A percentile compares a stretch with the other conserved stretches of the same genome.
These are phyloP conservation scores for Megaceryle alcyon DNA, from an alignment of 2,797 vertebrate species.

Conservation along the genomic window DNA sequence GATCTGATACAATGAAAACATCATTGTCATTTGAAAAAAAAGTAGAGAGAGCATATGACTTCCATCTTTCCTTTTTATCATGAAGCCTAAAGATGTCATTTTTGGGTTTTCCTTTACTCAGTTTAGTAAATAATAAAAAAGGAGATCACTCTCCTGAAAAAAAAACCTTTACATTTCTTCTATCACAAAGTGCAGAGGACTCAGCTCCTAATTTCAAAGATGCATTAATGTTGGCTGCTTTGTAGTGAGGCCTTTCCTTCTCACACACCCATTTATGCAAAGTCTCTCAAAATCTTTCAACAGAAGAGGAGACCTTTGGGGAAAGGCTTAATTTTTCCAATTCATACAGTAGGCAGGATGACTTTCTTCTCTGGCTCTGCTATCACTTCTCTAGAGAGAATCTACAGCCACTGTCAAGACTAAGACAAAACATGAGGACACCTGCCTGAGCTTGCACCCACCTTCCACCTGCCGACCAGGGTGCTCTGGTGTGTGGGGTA, in stretches of 20 bases:
- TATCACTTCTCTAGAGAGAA: background rate
- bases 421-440: background rate
- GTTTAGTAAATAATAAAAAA: background rate
- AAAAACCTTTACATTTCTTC: background rate
- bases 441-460: background rate
- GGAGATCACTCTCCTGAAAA: background rate
- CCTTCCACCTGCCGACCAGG: background rate
- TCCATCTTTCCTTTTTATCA: background rate
- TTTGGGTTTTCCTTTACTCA: background rate
- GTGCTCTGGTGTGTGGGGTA: fast-evolving
- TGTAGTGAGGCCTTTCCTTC: background rate
- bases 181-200: background rate
- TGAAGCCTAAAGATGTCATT: background rate
- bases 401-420: background rate
- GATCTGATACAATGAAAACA: background rate
- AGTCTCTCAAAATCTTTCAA: background rate
- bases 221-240: background rate
- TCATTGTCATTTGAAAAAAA: background rate
- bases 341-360: background rate
- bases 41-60: background rate
- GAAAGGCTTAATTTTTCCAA: background rate
- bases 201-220: background rate
- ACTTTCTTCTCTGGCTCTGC: background rate
- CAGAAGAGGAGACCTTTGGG: background rate
- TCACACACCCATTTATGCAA: background rate